A percentile compares a stretch with the other conserved stretches of the same genome.
phyloP scores from a whole-genome alignment of 2,113 vertebrate species.

The Herpailurus yagouaroundi region DNA sequence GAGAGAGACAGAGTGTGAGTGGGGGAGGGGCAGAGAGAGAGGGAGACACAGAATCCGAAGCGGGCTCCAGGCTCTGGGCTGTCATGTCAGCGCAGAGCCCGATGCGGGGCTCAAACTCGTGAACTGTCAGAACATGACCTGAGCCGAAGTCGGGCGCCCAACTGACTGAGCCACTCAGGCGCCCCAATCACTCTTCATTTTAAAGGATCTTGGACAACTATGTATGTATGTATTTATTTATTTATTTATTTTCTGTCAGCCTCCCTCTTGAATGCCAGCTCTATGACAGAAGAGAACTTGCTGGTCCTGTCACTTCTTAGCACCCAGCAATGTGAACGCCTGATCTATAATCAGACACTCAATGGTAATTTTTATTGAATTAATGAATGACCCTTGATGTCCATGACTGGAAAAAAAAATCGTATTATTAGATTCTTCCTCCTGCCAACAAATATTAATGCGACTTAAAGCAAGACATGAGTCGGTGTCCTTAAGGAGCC shows the following conservation, averaged over 20 bases:
- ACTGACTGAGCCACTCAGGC: too few relatives aligned
- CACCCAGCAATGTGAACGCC: background rate
- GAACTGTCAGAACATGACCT: too few relatives aligned
- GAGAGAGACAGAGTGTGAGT: too few relatives aligned
- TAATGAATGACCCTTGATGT: background rate
- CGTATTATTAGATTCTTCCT: background rate
- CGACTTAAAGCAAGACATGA: background rate
- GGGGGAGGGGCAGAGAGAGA: too few relatives aligned
- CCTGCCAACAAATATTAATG: background rate
- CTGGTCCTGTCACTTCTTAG: background rate
- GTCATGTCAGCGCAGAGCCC: too few relatives aligned
- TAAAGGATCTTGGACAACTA: background rate
- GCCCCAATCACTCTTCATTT: background rate
- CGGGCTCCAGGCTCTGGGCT: too few relatives aligned
- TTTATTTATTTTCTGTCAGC: background rate
- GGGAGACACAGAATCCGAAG: too few relatives aligned
- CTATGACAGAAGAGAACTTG: background rate
- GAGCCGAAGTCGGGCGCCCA: too few relatives aligned
- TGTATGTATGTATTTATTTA: slow-evolving; percentile 31
- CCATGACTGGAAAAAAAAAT: background rate
- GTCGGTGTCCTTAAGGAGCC: background rate
- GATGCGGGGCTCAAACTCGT: too few relatives aligned
- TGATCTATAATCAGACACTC: background rate
- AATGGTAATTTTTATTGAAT: background rate
- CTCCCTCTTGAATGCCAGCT: background rate